Evolutionary conservation across 2,113 vertebrate genomes (phyloP).

Genomic region (Ahaetulla prasina): DNA sequence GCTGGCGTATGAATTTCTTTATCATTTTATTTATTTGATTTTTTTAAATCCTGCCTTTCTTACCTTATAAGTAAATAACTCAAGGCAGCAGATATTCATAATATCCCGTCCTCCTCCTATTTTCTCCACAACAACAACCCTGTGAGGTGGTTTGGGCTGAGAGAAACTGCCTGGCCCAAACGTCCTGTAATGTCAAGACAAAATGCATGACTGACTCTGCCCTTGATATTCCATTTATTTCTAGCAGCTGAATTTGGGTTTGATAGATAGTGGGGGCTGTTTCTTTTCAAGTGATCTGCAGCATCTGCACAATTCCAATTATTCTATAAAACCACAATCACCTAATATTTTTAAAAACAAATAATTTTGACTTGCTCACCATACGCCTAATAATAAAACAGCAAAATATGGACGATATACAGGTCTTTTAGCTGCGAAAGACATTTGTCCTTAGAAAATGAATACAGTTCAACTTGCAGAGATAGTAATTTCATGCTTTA

Average conservation of each 20-base stretch:
- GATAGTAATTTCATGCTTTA: background rate
- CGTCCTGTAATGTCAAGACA: background rate
- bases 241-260: background rate
- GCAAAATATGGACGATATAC: background rate
- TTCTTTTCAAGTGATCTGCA: slow-evolving; percentile 40
- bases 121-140: background rate
- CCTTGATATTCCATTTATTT: background rate
- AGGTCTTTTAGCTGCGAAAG: background rate
- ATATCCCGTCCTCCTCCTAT: background rate
- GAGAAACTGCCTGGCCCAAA: background rate
- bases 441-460: background rate
- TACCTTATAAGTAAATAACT: background rate
- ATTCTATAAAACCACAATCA: slow-evolving; percentile 44
- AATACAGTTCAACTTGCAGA: background rate
- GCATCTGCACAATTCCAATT: background rate
- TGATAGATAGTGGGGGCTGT: slow-evolving; percentile 11
- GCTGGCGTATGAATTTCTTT: background rate
- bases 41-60: background rate
- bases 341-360: background rate
- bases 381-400: background rate
- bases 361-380: background rate
- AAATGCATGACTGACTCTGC: background rate
- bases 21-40: background rate
- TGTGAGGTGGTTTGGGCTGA: background rate
- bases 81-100: background rate